Evolutionary conservation across 1,140 invertebrate genomes (phyloP), one percentile per base, ranked within the genome.

Genomic region (Ceratoteleas bidentatus): DNA sequence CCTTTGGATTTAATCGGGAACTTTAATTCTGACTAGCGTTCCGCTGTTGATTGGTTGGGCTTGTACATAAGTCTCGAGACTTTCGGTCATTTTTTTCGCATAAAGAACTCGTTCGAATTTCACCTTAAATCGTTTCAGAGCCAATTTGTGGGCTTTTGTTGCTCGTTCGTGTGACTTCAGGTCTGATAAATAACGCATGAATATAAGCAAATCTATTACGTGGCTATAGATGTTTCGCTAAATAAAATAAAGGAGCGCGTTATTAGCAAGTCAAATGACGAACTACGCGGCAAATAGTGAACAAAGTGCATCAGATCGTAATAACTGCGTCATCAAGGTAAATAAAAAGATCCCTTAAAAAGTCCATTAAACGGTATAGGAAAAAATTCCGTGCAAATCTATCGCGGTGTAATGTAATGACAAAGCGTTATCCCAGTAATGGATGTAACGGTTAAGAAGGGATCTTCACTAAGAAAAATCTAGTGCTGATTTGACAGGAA

Each of bases 261-360:
- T 24, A 57, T 57, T 68, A 43, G 64, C 14, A 68, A 68, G 64
- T 57, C 40, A 68, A 57, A 68, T 47, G 53, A 68, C 16, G 45
- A 13, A 47, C 24, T 54, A 3, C 38, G 3, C n/a, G 4, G 40
- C 36, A 68, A 57, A 47, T 68, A 9, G 53, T 6, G 5, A 49
- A 57, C 57, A 68, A 57, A 68, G 33, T 57, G n/a, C 45, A 69
- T 58, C 45, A 24, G 65, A 69, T 38, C 40, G 54, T 47, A 69
- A 58, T 69, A 58, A 58, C 58, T 69, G 14, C 33, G 24, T 58
- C 50, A 33, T 58, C 33, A 6, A 16, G 0, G 6, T 47, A 70
- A 70, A 70, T 70, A 70, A 60, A 70, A 70, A 40, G 43, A 69
- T 24, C 45, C 56, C n/a, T 47, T 70, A 52, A 70, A 60, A 70